Conservation (phyloP, 2,888 invertebrate species). For the Notodonta ziczac region DNA sequence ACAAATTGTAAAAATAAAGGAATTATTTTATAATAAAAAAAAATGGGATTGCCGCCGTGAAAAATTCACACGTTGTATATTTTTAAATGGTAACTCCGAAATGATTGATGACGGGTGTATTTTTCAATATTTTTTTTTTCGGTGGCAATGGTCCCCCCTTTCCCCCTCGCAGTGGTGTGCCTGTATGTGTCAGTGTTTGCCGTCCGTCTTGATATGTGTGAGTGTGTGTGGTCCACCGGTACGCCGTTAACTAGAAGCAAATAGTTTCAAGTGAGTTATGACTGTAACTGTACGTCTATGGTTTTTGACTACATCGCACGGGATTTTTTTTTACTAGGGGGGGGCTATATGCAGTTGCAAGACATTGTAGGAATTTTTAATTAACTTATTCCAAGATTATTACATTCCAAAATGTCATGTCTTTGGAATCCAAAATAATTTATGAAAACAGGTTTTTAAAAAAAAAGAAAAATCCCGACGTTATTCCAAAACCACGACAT, state of each 20-base stretch:
- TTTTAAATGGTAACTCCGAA: constrained; percentile 33
- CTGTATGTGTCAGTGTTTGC: constrained; percentile 76
- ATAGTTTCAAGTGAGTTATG: constrained; percentile 73
- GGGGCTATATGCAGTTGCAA: too few species aligned
- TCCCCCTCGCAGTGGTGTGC: constrained; percentile 70
- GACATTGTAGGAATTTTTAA: too few species aligned
- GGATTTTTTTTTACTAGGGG: neutral
- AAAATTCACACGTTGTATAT: constrained; percentile 45
- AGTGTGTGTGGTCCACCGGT: constrained; percentile 74
- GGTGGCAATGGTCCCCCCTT: constrained; percentile 63
- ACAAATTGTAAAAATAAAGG: constrained; percentile 75
- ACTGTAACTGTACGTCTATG: constrained; percentile 45
- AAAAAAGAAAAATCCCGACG: constrained; percentile 14
- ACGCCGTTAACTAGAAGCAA: constrained; percentile 83
- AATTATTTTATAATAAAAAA: constrained; percentile 59
- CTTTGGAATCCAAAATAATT: neutral
- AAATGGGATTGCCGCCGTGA: constrained; percentile 60
- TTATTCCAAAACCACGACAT: constrained; percentile 24
- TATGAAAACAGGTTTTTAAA: neutral
- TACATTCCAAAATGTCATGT: too few species aligned
- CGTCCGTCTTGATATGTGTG: constrained; percentile 84
- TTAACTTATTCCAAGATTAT: too few species aligned
- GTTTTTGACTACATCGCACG: neutral
- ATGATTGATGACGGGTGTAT: constrained; percentile 13
- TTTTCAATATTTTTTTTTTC: constrained; percentile 45